phyloP scores from a whole-genome alignment of 64 coral and sea anemone species.

The Montipora capricornis region DNA sequence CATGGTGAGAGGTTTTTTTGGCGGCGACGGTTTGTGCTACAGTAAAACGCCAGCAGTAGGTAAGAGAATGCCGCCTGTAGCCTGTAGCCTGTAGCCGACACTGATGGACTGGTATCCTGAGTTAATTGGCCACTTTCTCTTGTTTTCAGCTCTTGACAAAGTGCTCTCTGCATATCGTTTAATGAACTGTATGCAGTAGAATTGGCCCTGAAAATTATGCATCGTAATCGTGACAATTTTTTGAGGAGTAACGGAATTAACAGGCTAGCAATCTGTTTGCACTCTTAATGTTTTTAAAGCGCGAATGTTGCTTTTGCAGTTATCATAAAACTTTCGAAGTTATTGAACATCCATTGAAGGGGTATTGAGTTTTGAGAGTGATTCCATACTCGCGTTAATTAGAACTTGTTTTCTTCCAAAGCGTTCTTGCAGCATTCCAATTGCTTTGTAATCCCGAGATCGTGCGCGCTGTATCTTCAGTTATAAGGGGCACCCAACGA shows the following conservation, averaged over 20 bases:
- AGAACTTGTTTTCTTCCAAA: background rate
- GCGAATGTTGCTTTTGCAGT: slow-evolving; percentile 69
- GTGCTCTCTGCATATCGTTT: too few species aligned
- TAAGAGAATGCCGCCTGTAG: too few species aligned
- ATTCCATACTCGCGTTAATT: background rate
- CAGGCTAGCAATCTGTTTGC: slow-evolving; percentile 24
- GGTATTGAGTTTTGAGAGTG: background rate
- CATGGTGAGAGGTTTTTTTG: too few species aligned
- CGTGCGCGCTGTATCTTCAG: slow-evolving; percentile 28
- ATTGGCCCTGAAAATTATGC: background rate
- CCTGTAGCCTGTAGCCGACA: too few species aligned
- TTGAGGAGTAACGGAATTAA: background rate
- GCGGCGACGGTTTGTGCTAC: too few species aligned
- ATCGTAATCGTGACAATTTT: background rate
- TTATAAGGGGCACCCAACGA: too few species aligned
- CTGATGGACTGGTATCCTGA: too few species aligned
- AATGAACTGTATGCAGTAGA: too few species aligned
- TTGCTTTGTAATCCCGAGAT: slow-evolving; percentile 19
- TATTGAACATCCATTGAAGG: slow-evolving; percentile 7
- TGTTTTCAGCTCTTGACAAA: too few species aligned
- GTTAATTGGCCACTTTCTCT: too few species aligned
- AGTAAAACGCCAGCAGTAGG: too few species aligned
- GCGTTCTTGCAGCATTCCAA: background rate
- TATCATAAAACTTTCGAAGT: slow-evolving; percentile 68
- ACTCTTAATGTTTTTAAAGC: slow-evolving; percentile 54